phyloP scores from a whole-genome alignment of 1,140 invertebrate species.

The Venustaconcha ellipsiformis region DNA sequence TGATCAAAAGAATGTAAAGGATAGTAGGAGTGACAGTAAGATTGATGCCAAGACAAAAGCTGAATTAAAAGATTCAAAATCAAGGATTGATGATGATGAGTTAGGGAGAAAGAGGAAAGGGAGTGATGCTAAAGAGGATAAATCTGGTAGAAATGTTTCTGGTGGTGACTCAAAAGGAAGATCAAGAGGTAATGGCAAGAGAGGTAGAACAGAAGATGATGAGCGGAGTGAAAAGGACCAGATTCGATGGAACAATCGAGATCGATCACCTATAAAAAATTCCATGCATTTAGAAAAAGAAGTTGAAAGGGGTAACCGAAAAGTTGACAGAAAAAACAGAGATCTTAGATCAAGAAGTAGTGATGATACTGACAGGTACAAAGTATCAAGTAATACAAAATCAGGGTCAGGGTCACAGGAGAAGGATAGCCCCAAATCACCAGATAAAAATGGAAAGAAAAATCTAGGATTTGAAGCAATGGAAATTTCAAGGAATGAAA shows the following conservation, averaged over 20 bases:
- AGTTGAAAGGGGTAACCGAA: slow-evolving; percentile 1
- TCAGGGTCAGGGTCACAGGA: too few species aligned
- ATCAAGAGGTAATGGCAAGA: slow-evolving; percentile 1
- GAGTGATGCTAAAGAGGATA: slow-evolving; percentile 12
- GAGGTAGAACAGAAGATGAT: background rate
- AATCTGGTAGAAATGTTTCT: background rate
- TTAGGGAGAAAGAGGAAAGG: slow-evolving; percentile 14
- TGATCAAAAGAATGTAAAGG: slow-evolving; percentile 2
- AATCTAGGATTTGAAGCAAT: background rate
- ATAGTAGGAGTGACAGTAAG: slow-evolving; percentile 21
- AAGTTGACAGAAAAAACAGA: background rate
- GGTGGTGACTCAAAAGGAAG: slow-evolving; percentile 1
- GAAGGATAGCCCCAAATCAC: background rate
- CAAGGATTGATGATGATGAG: slow-evolving; percentile 16
- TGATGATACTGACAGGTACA: slow-evolving; percentile 17
- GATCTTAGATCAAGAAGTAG: slow-evolving; percentile 7
- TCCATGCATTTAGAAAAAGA: background rate
- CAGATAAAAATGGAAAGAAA: slow-evolving; percentile 7
- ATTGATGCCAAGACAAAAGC: slow-evolving; percentile 1
- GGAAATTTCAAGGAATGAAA: slow-evolving; percentile 5
- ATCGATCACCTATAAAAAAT: slow-evolving; percentile 13
- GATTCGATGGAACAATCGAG: slow-evolving; percentile 2
- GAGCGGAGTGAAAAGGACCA: too few species aligned
- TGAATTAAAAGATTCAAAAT: background rate
- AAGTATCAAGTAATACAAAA: background rate